phyloP scores from a whole-genome alignment of 2,888 invertebrate genomes.

The Argyra leucocephala region DNA sequence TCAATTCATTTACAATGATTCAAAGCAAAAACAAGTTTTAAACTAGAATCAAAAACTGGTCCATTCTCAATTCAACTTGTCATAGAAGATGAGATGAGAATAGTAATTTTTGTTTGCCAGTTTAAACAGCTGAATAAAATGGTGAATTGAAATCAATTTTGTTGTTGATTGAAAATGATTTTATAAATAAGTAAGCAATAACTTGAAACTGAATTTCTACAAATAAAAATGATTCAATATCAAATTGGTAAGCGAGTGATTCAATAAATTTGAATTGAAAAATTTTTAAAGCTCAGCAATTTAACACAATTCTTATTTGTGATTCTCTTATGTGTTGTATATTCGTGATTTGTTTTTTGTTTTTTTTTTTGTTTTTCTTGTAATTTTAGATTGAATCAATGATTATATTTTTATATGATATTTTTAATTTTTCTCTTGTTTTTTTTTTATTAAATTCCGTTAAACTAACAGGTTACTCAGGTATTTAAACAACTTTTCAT shows the following conservation, averaged over 20 bases:
- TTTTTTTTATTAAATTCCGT: constrained; percentile 3
- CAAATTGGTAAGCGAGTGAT: not conserved
- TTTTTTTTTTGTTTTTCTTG: not conserved
- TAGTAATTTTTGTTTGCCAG: no score
- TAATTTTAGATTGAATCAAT: not conserved
- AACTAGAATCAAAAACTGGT: not conserved
- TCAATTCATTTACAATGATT: no score
- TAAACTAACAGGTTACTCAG: constrained; percentile 6
- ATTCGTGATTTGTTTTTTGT: not conserved
- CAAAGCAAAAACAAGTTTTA: not conserved
- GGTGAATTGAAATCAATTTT: no score
- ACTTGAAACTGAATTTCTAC: not conserved
- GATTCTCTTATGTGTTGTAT: not conserved
- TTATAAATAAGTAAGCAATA: not conserved
- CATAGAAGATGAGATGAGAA: no score
- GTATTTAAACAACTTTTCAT: not conserved
- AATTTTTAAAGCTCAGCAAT: not conserved
- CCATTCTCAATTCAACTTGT: not conserved
- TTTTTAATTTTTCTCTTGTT: not conserved
- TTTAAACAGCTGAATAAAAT: no score
- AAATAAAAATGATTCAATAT: not conserved
- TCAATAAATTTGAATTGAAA: not conserved
- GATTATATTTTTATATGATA: not conserved
- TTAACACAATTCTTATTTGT: not conserved
- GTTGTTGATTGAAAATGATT: no score